Base-by-base conservation (phyloP, 2,113 vertebrate species). In the Opisthocomus hoazin region DNA sequence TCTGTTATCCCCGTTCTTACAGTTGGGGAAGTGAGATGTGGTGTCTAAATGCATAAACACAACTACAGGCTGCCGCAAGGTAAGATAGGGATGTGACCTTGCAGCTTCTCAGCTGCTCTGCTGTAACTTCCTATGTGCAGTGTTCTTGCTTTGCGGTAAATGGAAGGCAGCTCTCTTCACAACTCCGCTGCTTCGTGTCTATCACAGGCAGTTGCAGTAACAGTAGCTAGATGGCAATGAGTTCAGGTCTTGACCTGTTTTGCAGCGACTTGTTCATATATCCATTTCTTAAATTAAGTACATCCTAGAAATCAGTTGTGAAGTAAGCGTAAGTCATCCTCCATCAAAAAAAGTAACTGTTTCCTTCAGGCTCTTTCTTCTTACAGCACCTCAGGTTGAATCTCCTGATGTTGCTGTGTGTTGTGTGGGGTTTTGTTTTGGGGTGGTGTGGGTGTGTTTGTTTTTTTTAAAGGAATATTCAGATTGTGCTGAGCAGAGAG, bases 181-280 rank as follows among this genome's bases (percentile, higher is more conserved):
- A 73, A 8, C 64, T 77, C 18, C 2, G 1, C 56, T 54, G 34
- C 61, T 50, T 60, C 0, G 0, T 63, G 64, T 46, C 60, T 81
- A 0, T 76, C 46, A 23, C 39, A 21, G 56, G 51, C 56, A 23
- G 37, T 30, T 64, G 37, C 12, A 29, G 14, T 60, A 56, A 54
- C 43, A 46, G 53, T 41, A 46, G 10, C 57, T 68, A 43, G n/a
- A 39, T n/a, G 37, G 21, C 12, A 30, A 0, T 3, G 23, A 46
- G 6, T 80, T 86, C 68, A 69, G 30, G 53, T 75, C 78, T 50
- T 74, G 41, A 58, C n/a, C 19, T 53, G 0, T 66, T 70, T 90
- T 87, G n/a, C 65, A 50, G n/a, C 4, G 5, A 21, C 6, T 32
- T 87, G n/a, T 70, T 90, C 8, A 5, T 50, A 14, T 27, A 45